Evolutionary conservation across 1,140 invertebrate species (phyloP).

Genomic region (Calliopsis andreniformis): DNA sequence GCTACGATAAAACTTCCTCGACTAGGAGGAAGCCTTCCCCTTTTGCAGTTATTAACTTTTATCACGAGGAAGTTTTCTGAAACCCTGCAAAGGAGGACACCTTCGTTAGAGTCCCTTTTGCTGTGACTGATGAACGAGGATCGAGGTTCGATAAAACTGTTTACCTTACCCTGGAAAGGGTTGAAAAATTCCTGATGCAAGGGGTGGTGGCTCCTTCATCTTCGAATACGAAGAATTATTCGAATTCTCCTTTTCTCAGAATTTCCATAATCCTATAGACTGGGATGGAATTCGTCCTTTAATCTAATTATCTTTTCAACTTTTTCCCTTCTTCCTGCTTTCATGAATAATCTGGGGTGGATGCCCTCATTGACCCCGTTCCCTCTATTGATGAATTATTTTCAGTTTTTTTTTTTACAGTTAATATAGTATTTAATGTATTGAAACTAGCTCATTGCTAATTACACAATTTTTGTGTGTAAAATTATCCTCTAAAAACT

Average conservation of each 20-base stretch:
- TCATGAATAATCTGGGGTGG: too few species aligned
- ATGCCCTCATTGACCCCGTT: too few species aligned
- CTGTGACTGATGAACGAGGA: too few species aligned
- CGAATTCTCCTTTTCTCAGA: not conserved
- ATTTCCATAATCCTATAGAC: conserved; percentile 9
- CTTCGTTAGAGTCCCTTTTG: not conserved
- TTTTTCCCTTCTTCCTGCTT: not conserved
- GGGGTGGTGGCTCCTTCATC: not conserved
- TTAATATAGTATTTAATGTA: too few species aligned
- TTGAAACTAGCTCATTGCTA: too few species aligned
- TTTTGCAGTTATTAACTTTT: not conserved
- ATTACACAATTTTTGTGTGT: too few species aligned
- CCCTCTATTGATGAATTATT: too few species aligned
- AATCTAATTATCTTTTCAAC: not conserved
- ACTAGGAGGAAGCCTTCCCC: not conserved
- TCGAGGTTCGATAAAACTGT: not conserved
- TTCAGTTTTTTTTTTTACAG: too few species aligned
- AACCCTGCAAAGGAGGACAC: not conserved
- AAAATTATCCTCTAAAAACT: too few species aligned
- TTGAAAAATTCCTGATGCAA: not conserved
- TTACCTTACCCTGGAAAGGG: not conserved
- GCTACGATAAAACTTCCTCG: not conserved
- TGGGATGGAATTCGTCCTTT: not conserved
- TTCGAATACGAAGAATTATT: not conserved
- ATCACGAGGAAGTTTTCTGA: not conserved